Conservation (phyloP, 2,797 vertebrate genomes). For the Aerospiza tachiro region DNA sequence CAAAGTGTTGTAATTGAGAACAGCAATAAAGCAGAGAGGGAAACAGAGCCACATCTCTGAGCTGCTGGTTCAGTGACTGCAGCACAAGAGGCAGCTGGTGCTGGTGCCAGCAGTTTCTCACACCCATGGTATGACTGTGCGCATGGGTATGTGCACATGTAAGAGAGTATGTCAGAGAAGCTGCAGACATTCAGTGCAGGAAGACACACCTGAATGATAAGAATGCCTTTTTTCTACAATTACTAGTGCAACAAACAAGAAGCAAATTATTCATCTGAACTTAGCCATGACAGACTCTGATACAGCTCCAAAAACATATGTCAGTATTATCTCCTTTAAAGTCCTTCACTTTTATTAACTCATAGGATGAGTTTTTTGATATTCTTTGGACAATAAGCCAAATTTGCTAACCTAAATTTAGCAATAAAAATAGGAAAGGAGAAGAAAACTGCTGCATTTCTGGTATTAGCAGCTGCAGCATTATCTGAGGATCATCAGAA, state of each 20-base stretch:
- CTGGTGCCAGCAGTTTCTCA: not conserved
- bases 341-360: not conserved
- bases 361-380: not conserved
- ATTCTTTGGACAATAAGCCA: not conserved
- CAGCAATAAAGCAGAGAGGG: not conserved
- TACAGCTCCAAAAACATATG: not conserved
- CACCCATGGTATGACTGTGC: not conserved
- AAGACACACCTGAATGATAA: not conserved
- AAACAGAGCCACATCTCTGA: not conserved
- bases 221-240: not conserved
- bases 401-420: not conserved
- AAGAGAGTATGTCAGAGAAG: not conserved
- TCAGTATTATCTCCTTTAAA: not conserved
- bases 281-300: not conserved
- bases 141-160: not conserved
- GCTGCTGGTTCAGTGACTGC: not conserved
- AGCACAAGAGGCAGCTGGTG: not conserved
- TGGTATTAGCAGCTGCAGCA: not conserved
- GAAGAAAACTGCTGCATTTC: not conserved
- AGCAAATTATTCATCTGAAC: not conserved
- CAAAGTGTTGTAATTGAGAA: not conserved
- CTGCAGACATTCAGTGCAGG: not conserved
- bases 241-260: not conserved
- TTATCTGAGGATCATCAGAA: not conserved
- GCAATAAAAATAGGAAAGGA: not conserved